Conservation (phyloP, 2,888 invertebrate species). For the Xylota segnis region DNA sequence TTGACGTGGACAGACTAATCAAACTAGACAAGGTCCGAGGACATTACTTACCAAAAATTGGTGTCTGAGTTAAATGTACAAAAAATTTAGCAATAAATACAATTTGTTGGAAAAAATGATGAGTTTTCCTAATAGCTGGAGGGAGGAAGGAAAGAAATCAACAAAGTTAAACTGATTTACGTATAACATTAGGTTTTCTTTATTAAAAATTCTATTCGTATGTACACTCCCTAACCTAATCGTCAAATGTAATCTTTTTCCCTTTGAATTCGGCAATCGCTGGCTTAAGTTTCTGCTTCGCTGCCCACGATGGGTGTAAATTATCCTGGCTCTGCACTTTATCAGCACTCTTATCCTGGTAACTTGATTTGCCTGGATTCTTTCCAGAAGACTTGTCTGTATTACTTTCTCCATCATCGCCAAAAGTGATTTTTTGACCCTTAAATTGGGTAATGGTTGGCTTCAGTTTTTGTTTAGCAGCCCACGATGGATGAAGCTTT, state of each 20-base stretch:
- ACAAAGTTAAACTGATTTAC: too few relatives aligned
- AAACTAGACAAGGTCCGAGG: slow-evolving; percentile 86
- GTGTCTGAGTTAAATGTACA: slow-evolving; percentile 76
- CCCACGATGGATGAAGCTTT: slow-evolving; percentile 77
- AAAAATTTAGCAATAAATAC: slow-evolving; percentile 49
- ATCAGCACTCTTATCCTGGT: neutral
- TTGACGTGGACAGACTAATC: slow-evolving; percentile 89
- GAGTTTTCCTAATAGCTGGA: too few relatives aligned
- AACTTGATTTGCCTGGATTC: neutral
- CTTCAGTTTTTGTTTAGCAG: slow-evolving; percentile 75
- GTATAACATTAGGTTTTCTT: neutral
- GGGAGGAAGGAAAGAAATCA: too few relatives aligned
- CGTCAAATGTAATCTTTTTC: slow-evolving; percentile 82
- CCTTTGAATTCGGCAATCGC: slow-evolving; percentile 80
- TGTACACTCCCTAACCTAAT: slow-evolving; percentile 57
- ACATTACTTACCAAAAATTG: slow-evolving; percentile 86
- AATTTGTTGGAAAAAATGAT: slow-evolving; percentile 2
- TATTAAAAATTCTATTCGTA: neutral
- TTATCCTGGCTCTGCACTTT: slow-evolving; percentile 42
- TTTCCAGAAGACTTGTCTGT: slow-evolving; percentile 1
- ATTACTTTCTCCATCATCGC: slow-evolving; percentile 38
- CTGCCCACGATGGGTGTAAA: slow-evolving; percentile 83
- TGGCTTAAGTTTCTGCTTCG: slow-evolving; percentile 82
- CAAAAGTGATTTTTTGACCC: slow-evolving; percentile 74
- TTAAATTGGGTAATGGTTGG: slow-evolving; percentile 62